These are phyloP conservation scores for Pachymerium ferrugineum DNA, from an alignment of 2,888 invertebrate species.

Conservation along the genomic window DNA sequence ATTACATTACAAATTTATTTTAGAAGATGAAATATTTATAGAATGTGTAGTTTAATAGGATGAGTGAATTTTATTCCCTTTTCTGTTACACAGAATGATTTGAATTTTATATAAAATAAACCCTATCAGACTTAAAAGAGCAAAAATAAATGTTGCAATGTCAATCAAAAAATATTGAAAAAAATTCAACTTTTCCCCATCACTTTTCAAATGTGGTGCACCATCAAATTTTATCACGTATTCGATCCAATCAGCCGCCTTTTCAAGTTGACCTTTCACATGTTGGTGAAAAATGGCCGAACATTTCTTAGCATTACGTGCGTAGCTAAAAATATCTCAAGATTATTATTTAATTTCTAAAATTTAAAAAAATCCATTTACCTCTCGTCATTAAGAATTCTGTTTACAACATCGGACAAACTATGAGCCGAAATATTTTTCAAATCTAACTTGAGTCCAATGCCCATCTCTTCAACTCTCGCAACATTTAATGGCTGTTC, in stretches of 20 bases:
- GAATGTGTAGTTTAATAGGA: too few species aligned
- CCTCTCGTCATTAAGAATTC: not conserved
- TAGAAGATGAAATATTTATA: too few species aligned
- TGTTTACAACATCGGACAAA: not conserved
- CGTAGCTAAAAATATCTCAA: not conserved
- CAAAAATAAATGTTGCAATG: not conserved
- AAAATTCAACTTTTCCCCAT: not conserved
- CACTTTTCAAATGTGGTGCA: not conserved
- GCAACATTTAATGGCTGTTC: not conserved
- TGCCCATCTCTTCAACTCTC: not conserved
- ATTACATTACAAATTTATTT: too few species aligned
- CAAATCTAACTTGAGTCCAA: too few species aligned
- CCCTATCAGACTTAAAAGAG: too few species aligned
- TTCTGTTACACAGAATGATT: too few species aligned
- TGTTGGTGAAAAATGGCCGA: not conserved
- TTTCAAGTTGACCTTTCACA: not conserved
- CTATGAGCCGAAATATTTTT: too few species aligned
- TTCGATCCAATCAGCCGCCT: too few species aligned
- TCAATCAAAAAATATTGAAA: constrained; percentile 14
- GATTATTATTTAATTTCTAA: not conserved
- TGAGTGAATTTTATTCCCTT: too few species aligned
- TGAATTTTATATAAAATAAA: too few species aligned
- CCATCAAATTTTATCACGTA: not conserved
- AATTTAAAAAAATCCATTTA: too few species aligned
- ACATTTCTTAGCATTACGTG: not conserved